Conservation (phyloP, 2,113 vertebrate genomes). For the Sapayoa aenigma region DNA sequence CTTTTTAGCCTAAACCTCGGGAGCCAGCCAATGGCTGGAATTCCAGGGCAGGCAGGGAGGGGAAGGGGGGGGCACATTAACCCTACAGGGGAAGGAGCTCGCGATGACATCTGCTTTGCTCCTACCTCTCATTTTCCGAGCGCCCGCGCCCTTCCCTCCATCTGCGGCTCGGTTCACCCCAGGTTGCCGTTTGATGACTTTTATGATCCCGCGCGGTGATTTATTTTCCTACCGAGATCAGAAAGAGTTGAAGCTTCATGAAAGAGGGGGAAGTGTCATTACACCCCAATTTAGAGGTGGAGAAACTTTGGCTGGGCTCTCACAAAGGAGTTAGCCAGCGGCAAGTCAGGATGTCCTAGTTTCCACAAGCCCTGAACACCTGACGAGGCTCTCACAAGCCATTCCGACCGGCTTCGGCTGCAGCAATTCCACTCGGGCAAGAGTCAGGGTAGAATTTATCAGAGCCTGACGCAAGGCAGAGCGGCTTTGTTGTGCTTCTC, state of each 20-base stretch:
- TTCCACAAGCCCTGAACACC: conserved; percentile 27
- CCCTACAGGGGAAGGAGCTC: conserved; percentile 42
- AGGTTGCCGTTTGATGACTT: conserved; percentile 21
- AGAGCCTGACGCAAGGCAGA: background rate
- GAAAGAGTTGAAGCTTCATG: conserved; percentile 34
- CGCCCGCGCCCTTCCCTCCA: conserved; percentile 42
- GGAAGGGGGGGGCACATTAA: conserved; percentile 4
- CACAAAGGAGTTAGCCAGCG: conserved; percentile 47
- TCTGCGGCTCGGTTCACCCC: conserved; percentile 16
- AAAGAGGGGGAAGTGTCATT: conserved; percentile 55
- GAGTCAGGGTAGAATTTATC: background rate
- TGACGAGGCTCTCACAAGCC: conserved; percentile 1
- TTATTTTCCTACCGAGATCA: conserved; percentile 35
- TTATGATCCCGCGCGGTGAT: conserved; percentile 4
- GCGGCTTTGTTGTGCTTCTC: background rate
- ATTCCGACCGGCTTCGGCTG: background rate
- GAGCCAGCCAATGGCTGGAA: conserved; percentile 60
- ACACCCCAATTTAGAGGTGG: conserved; percentile 42
- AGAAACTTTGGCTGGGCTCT: conserved; percentile 26
- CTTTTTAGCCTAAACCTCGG: conserved; percentile 52
- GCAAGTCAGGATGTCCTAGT: conserved; percentile 35
- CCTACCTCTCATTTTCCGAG: conserved; percentile 41
- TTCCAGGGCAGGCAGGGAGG: conserved; percentile 42
- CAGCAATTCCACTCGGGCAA: background rate
- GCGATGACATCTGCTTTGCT: conserved; percentile 2